Percentiles rank a stretch among this genome's conserved stretches.
phyloP scores from a whole-genome alignment of 2,888 invertebrate genomes.

The Bruchidius siliquastri region DNA sequence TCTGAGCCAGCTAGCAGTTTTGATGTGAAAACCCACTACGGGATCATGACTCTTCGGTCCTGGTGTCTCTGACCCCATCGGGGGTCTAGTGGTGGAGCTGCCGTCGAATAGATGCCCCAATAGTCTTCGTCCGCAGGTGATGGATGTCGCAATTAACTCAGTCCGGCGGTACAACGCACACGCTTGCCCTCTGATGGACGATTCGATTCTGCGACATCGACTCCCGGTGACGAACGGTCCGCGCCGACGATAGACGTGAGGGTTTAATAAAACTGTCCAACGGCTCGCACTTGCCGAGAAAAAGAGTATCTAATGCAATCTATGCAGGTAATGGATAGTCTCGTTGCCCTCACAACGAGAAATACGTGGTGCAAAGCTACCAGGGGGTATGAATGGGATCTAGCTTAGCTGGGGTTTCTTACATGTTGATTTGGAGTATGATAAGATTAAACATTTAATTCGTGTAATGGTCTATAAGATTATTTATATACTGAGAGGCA shows the following conservation, averaged over 20 bases:
- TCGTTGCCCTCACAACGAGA: background rate
- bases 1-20: no score
- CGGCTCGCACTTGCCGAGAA: background rate
- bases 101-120: background rate
- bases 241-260: background rate
- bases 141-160: background rate
- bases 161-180: background rate
- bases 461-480: no score
- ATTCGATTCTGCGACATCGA: background rate
- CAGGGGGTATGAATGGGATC: no score
- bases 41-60: background rate
- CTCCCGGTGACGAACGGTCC: background rate
- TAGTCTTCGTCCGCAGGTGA: background rate
- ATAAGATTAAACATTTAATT: no score
- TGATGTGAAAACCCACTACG: no score
- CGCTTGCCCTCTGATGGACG: background rate
- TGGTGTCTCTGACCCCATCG: background rate
- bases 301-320: background rate
- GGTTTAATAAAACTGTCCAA: background rate
- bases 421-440: no score
- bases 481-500: no score
- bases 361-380: no score
- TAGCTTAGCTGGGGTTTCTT: no score
- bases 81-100: background rate
- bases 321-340: background rate